Evolutionary conservation across 2,797 vertebrate species (phyloP).

Genomic region (Artibeus lituratus): DNA sequence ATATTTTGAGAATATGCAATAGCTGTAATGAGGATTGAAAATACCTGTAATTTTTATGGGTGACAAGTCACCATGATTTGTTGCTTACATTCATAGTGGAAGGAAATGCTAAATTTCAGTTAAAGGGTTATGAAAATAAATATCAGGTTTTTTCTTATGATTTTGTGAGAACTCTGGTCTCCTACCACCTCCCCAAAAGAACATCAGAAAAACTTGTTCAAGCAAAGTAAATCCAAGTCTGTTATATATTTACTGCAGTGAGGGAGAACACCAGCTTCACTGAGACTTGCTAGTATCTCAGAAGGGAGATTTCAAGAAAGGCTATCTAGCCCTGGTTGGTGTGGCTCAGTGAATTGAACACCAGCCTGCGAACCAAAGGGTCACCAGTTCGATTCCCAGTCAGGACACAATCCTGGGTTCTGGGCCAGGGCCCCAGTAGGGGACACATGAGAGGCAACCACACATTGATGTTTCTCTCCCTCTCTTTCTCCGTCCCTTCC

Average conservation of each 20-base stretch:
- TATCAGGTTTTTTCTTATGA: not conserved
- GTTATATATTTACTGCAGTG: not conserved
- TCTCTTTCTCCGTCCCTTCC: no score
- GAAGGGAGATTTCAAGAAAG: not conserved
- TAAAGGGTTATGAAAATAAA: not conserved
- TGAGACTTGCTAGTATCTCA: not conserved
- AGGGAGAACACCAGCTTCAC: not conserved
- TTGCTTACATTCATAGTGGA: not conserved
- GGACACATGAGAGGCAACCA: no score
- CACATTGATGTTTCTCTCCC: no score
- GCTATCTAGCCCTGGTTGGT: not conserved
- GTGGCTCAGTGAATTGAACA: no score
- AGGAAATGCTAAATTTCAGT: conserved; percentile 5
- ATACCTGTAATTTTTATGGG: not conserved
- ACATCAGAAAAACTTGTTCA: conserved; percentile 15
- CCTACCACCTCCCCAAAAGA: not conserved
- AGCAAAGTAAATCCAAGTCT: not conserved
- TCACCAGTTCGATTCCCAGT: no score
- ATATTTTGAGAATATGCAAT: not conserved
- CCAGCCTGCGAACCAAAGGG: no score
- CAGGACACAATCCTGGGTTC: no score
- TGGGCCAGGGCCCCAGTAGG: no score
- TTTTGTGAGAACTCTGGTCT: not conserved
- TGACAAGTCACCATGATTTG: not conserved
- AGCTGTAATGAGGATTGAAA: not conserved